These are phyloP conservation scores for Chascanopsetta lugubris DNA, from an alignment of 2,113 vertebrate species.

Conservation along the genomic window DNA sequence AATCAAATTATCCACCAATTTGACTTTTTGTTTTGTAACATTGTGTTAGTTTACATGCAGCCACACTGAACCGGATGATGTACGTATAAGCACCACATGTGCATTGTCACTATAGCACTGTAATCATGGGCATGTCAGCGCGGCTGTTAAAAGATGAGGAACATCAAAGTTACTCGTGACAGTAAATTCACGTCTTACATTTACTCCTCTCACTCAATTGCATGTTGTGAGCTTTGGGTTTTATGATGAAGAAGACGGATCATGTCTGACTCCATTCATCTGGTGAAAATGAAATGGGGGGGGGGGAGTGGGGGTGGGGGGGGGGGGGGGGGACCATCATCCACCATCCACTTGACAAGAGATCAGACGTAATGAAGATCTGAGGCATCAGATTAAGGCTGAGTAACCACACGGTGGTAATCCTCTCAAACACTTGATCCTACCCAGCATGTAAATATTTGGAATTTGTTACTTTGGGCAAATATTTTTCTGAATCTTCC, in stretches of 20 bases:
- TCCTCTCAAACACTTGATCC: constrained; percentile 34
- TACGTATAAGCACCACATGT: background rate
- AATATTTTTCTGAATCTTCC: constrained; percentile 1
- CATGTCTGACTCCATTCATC: constrained; percentile 3
- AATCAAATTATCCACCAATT: background rate
- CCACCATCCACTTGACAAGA: background rate
- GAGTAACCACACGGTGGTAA: constrained; percentile 38
- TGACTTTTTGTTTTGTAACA: background rate
- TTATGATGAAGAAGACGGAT: constrained; percentile 7
- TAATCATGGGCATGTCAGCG: too few relatives aligned
- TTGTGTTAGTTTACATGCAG: background rate
- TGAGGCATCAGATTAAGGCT: constrained; percentile 24
- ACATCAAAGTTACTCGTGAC: too few relatives aligned
- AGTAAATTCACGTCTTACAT: too few relatives aligned
- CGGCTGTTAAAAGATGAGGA: too few relatives aligned
- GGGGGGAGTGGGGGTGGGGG: background rate
- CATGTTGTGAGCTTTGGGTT: background rate
- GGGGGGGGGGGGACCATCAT: background rate
- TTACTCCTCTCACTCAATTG: too few relatives aligned
- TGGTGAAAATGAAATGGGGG: constrained; percentile 5
- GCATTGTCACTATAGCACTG: background rate
- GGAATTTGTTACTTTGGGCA: constrained; percentile 9
- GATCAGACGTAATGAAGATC: constrained; percentile 31
- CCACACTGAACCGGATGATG: background rate
- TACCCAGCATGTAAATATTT: constrained; percentile 48